phyloP scores from a whole-genome alignment of 2,113 vertebrate species.

The Tapirus terrestris region DNA sequence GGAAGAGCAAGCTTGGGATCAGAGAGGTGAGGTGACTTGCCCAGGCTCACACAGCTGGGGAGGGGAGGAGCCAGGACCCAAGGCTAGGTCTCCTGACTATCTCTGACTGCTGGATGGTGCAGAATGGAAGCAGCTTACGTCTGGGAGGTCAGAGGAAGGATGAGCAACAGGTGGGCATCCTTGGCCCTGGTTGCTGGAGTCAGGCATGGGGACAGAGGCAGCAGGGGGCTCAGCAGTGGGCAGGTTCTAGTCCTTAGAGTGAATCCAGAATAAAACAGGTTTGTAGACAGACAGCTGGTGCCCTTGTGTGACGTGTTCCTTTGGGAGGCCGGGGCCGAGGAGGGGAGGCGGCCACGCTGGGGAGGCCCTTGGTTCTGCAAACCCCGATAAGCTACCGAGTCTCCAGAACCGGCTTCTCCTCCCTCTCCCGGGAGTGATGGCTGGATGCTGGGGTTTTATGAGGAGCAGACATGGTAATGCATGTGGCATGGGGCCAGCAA shows the following conservation, averaged over 20 bases:
- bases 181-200: no score
- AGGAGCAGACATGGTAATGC: not conserved
- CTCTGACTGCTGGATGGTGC: no score
- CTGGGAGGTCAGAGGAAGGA: not conserved
- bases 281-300: not conserved
- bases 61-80: not conserved
- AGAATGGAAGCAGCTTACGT: not conserved
- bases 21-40: not conserved
- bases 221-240: not conserved
- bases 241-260: not conserved
- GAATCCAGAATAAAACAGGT: no score
- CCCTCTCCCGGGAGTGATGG: rapidly evolving
- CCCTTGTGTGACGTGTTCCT: not conserved
- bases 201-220: not conserved
- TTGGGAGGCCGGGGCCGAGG: not conserved
- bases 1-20: not conserved
- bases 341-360: not conserved
- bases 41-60: not conserved
- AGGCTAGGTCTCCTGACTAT: no score
- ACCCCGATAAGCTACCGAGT: no score
- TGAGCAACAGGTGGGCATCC: rapidly evolving
- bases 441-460: not conserved
- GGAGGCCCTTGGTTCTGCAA: not conserved
- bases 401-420: not conserved
- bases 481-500: not conserved